Base-by-base conservation (phyloP, 1,140 invertebrate genomes). In the Drosophila dunni region DNA sequence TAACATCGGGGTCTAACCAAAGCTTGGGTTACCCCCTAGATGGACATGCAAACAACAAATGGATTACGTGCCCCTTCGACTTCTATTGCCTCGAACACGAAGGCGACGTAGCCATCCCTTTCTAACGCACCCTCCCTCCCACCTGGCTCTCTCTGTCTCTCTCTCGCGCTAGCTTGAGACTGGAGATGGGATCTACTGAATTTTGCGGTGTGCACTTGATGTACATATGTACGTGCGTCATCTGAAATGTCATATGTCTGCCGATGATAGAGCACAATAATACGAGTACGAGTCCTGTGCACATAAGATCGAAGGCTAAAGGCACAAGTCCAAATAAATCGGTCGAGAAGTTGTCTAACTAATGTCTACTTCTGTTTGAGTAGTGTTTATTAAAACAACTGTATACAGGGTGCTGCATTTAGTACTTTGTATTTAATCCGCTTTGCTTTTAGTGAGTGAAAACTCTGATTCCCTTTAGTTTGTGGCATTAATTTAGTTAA, bases 31-130 rank as follows among this genome's bases (percentile, higher is more conserved):
- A 40, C 24, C 46, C 58, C 63, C 62, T 53, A 64, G 79, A 77
- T 73, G 75, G 54, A 67, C 73, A 68, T 63, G 66, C 81, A 80
- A 85, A 86, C 79, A 79, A 70, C 72, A 88, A 86, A 82, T 86
- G 83, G 83, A 74, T 79, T 77, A 86, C 82, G 72, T 86, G 82
- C 79, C 65, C 64, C 61, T 61, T 67, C 71, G 61, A 81, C 78
- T 57, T 81, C 78, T 70, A 62, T 48, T 51, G 60, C 60, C 34
- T 42, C 62, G 51, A 48, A 63, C 61, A 63, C 61, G 61, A 15
- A 53, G 50, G 29, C 50, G 24, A 34, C 33, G 50, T 29, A 51
- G 50, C 29, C 24, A 29, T 29, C 24, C 24, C 24, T 29, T 29
- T 29, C 2, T 29, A 29, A 6, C 24, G 0, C 40, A 13, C 29